Conservation (phyloP, 2,113 vertebrate genomes). For the Pitta sordida region DNA sequence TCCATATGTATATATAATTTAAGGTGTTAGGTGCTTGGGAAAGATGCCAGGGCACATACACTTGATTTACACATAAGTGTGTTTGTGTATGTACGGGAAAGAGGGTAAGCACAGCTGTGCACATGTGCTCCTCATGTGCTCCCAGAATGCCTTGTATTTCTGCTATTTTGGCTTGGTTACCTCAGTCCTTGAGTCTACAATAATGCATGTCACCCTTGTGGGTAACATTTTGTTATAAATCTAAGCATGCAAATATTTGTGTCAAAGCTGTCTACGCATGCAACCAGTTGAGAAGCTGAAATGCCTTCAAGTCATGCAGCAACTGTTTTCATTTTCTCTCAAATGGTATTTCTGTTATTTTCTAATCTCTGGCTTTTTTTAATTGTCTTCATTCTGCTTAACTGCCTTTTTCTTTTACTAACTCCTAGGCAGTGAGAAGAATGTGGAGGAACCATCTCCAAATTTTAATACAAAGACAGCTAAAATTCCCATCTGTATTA, state of each 20-base stretch:
- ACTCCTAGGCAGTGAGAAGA: conserved; percentile 1
- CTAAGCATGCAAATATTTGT: conserved; percentile 36
- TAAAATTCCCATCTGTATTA: conserved; percentile 6
- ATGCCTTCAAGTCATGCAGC: conserved; percentile 37
- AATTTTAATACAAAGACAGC: conserved; percentile 7
- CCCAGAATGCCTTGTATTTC: neutral
- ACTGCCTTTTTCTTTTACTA: neutral
- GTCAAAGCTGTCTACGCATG: conserved; percentile 39
- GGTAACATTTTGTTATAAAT: conserved; percentile 25
- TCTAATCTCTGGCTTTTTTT: conserved; percentile 14
- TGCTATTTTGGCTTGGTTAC: conserved; percentile 11
- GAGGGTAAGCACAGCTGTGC: neutral
- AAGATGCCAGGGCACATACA: neutral
- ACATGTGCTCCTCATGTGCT: neutral
- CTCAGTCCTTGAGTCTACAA: neutral
- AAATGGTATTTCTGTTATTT: conserved; percentile 14
- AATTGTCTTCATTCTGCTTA: neutral
- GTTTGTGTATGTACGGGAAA: neutral
- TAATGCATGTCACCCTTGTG: neutral
- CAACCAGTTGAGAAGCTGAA: conserved; percentile 40
- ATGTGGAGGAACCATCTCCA: neutral
- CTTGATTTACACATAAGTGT: fast-evolving
- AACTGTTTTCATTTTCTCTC: conserved; percentile 51
- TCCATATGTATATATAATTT: neutral
- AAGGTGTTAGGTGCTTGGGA: neutral